Base-by-base conservation (phyloP, 2,113 vertebrate species). In the Eolophus roseicapilla region DNA sequence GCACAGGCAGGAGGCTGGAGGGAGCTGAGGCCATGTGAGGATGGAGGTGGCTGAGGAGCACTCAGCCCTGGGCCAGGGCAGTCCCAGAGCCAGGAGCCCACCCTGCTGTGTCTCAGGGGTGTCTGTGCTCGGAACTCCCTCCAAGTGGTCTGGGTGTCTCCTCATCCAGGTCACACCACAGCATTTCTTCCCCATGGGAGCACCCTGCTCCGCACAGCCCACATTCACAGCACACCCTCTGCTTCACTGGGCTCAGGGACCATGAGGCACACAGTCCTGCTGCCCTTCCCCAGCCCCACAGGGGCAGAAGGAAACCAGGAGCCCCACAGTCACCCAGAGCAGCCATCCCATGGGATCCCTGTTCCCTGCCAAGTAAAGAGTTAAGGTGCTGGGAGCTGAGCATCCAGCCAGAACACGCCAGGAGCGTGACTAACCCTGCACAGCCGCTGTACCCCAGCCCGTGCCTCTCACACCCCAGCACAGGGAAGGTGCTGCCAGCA, bases 201-300 rank as follows among this genome's bases (percentile, higher is more conserved):
- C 21, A 6, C 23, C 57, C 27, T 14, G 68, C 57, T 31, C 41
- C 31, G 69, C 55, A 29, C 59, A 50, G n/a, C 79, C 77, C 14
- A 1, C 1, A 0, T 29, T 31, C 35, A 18, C 35, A 17, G 27
- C 8, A 1, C 23, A 50, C 35, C 19, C 43, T 25, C 27, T 6
- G 0, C 46, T 11, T 43, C 8, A 0, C 43, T 1, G 10, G 33
- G 28, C 37, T 25, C 9, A 2, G 20, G 20, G 18, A 52, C 12
- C 50, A 13, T 1, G 2, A 37, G 3, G 9, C 11, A 17, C 10
- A 3, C 19, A 2, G 0, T 49, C 43, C 82, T 3, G 4, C 82
- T n/a, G 43, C 79, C 82, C 18, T 14, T 4, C 33, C 43, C 47
- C 11, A 0, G 1, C 17, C 46, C 60, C 10, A 4, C 2, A 2